Evolutionary conservation across 2,113 vertebrate genomes (phyloP).

Genomic region (Bubalus kerabau): DNA sequence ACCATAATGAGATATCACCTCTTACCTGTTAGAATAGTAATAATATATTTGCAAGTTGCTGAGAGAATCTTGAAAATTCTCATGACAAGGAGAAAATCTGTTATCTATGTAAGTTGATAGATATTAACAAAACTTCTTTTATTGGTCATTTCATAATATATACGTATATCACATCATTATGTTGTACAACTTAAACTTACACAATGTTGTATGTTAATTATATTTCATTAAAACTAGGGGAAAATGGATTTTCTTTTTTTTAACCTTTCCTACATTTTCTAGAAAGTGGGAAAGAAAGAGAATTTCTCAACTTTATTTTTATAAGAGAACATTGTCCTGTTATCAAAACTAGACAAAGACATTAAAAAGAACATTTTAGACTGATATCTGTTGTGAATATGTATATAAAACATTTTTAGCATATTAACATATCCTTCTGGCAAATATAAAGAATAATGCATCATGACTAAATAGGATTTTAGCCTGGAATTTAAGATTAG

Average conservation of each 20-base stretch:
- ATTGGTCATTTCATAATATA: background rate
- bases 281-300: background rate
- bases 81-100: background rate
- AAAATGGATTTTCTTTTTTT: background rate
- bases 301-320: background rate
- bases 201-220: background rate
- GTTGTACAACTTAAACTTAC: background rate
- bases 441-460: background rate
- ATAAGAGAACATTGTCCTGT: background rate
- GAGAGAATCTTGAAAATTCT: background rate
- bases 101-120: background rate
- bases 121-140: background rate
- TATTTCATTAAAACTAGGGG: background rate
- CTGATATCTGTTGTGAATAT: background rate
- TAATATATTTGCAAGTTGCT: background rate
- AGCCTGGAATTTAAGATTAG: background rate
- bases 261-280: background rate
- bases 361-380: background rate
- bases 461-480: background rate
- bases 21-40: background rate
- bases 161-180: background rate
- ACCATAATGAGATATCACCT: background rate
- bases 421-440: background rate
- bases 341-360: background rate
- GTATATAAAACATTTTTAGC: background rate